Evolutionary conservation across 1,140 invertebrate species (phyloP), one percentile per base, ranked within the genome.

Genomic region (Hydropsyche tenuis): DNA sequence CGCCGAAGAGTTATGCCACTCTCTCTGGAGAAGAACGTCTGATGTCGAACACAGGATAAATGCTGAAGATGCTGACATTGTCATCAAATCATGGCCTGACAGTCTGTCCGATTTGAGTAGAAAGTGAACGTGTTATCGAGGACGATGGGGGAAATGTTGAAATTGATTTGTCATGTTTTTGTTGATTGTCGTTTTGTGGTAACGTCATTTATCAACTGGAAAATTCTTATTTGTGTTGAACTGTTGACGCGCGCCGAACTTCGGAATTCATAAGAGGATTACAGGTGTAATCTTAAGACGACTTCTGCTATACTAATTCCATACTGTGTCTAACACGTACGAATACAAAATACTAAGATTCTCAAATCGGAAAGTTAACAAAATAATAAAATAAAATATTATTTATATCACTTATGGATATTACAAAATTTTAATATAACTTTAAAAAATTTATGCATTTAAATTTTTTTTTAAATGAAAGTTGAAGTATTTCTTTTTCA

Each of bases 261-360:
- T 37, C 25, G 72, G 69, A 64, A 77, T 73, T 69, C 45, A 16
- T 77, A 65, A 77, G 56, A 73, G 53, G 73, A 65, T 77, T 77
- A 73, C 72, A 77, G 64, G 46, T 53, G 64, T 74, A 77, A 77
- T 69, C 76, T 56, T 73, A 77, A 73, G 76, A 56, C 25, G 73
- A 77, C 75, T 74, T 75, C 75, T 74, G 73, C 69, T 72, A 75
- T 73, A 56, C 66, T 76, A 76, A 76, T 76, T 73, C 75, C 30
- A 42, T n/a, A 64, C 27, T 64, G 62, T 64, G 27, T 22, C 9
- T 12, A 62, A 62, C 22, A 16, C 46, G 46, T 14, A n/a, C 5
- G 14, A n/a, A 51, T 51, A 16, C 14, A 51, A 51, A 51, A 51
- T 51, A 16, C 14, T 14, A 45, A 45, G 14, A 45, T 14, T 14